Conservation (phyloP, 1,140 invertebrate species). For the Dufourea novaeangliae region DNA sequence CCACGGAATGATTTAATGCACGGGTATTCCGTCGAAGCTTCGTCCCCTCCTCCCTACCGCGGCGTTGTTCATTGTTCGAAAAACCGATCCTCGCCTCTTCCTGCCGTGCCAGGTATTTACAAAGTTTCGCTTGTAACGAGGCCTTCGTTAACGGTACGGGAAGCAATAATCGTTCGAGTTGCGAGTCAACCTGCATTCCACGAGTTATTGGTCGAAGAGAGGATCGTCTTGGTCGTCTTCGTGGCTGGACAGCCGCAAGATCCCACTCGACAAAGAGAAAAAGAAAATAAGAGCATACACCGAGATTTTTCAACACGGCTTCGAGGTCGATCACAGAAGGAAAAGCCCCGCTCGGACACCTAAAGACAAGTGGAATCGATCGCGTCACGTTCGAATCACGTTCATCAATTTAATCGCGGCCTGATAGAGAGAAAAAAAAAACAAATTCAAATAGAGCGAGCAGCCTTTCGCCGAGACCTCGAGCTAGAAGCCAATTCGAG, state of each 20-base stretch:
- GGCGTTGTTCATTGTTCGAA: conserved; percentile 21
- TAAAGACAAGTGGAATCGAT: neutral
- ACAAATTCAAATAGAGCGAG: conserved; percentile 31
- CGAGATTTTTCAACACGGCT: conserved; percentile 16
- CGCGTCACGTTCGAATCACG: neutral
- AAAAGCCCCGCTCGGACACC: no score
- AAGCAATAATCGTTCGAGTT: conserved; percentile 50
- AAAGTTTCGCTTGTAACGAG: conserved; percentile 51
- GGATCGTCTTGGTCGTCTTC: conserved; percentile 1
- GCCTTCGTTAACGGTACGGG: conserved; percentile 54
- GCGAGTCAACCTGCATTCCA: conserved; percentile 49
- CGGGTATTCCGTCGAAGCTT: conserved; percentile 17
- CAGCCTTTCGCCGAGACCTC: conserved; percentile 45
- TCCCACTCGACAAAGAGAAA: neutral
- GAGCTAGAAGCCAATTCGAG: conserved; percentile 34
- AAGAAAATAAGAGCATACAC: neutral
- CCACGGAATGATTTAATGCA: conserved; percentile 20
- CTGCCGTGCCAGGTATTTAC: conserved; percentile 32
- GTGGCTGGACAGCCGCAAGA: neutral
- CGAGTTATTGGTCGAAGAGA: conserved; percentile 43
- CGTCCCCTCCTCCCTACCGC: no score
- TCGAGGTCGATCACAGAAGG: no score
- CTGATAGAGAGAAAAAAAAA: neutral
- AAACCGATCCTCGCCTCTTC: conserved; percentile 21
- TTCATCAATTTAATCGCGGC: conserved; percentile 23